Evolutionary conservation across 2,113 vertebrate genomes (phyloP).

Genomic region (Mormoops blainvillei): DNA sequence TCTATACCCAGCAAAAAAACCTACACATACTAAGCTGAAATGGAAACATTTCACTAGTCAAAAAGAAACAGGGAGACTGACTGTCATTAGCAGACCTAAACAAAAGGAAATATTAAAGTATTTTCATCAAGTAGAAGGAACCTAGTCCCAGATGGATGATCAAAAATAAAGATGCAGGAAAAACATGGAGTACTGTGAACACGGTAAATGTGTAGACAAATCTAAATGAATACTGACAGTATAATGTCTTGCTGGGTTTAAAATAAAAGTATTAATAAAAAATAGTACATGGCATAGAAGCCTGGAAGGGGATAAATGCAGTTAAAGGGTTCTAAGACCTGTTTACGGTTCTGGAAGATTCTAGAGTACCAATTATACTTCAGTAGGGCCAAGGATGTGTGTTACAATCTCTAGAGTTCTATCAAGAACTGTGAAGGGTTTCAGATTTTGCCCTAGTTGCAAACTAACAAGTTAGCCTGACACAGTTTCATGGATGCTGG

Average conservation of each 20-base stretch:
- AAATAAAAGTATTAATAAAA: neutral
- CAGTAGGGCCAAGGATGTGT: neutral
- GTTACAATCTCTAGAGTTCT: neutral
- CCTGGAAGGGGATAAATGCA: neutral
- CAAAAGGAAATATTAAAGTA: neutral
- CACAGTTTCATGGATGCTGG: neutral
- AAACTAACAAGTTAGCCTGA: neutral
- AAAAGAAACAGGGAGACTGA: neutral
- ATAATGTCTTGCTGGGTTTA: neutral
- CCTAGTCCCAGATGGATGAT: neutral
- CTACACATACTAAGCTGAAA: neutral
- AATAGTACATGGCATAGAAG: neutral
- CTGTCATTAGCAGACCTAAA: neutral
- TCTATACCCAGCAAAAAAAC: neutral
- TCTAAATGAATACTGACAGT: neutral
- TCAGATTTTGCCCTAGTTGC: slow-evolving; percentile 4
- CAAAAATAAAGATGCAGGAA: neutral
- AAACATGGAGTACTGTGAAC: neutral
- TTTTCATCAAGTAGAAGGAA: neutral
- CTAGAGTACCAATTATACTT: neutral
- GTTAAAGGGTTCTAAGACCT: neutral
- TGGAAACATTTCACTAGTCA: neutral
- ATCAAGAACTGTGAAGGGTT: neutral
- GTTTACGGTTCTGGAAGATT: neutral
- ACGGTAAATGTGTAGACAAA: neutral